Percentiles rank a stretch among this genome's conserved stretches.
These are phyloP conservation scores for Selene dorsalis DNA, from an alignment of 2,797 vertebrate species.

Conservation along the genomic window DNA sequence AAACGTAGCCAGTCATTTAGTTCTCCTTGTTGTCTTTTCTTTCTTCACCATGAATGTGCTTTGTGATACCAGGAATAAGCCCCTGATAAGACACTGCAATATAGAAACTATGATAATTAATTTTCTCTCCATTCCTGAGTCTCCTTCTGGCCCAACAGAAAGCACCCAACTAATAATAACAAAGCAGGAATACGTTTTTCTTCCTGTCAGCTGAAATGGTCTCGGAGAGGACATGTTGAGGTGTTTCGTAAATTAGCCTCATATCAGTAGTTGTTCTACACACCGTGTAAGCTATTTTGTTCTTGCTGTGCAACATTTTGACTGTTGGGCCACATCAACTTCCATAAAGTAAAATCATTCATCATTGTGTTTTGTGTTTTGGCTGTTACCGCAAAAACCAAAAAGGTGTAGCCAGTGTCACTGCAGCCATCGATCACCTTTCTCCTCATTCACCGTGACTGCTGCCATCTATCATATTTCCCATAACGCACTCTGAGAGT, in stretches of 20 bases:
- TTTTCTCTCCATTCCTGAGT: constrained; percentile 5
- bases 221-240: not conserved
- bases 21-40: not conserved
- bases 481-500: constrained; percentile 37
- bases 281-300: constrained; percentile 1
- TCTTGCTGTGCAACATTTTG: constrained; percentile 22
- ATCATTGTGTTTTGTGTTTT: constrained; percentile 48
- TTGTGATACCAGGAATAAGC: not conserved
- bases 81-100: not conserved
- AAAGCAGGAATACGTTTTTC: constrained; percentile 2
- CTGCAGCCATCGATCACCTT: constrained; percentile 67
- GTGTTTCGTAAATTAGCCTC: constrained; percentile 10
- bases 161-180: not conserved
- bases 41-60: not conserved
- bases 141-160: constrained; percentile 4
- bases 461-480: constrained; percentile 62
- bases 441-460: constrained; percentile 55
- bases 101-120: too few species aligned
- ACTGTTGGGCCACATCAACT: constrained; percentile 52
- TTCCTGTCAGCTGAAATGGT: constrained; percentile 19
- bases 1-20: not conserved
- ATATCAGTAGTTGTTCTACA: constrained; percentile 22
- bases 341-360: constrained; percentile 62
- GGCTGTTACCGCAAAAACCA: constrained; percentile 49
- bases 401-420: constrained; percentile 64